These are phyloP conservation scores for Paracanthobrama guichenoti DNA, from an alignment of 2,113 vertebrate genomes.

Conservation along the genomic window DNA sequence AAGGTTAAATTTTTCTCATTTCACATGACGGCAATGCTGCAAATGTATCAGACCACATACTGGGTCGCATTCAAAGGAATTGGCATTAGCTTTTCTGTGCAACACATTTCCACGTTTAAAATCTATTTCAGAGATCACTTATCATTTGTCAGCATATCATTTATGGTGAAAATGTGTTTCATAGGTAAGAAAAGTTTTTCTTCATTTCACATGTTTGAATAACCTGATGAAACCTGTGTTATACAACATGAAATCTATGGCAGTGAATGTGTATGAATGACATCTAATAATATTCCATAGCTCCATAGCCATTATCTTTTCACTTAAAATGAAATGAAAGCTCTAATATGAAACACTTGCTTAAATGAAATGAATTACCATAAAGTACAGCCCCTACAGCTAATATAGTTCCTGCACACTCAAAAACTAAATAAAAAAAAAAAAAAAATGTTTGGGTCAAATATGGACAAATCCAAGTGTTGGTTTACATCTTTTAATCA, in stretches of 20 bases:
- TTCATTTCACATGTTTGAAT: not conserved
- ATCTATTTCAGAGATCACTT: slow-evolving; percentile 29
- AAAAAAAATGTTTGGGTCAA: too few species aligned
- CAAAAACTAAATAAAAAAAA: too few species aligned
- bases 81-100: slow-evolving; percentile 7
- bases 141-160: slow-evolving; percentile 22
- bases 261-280: not conserved
- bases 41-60: slow-evolving; percentile 26
- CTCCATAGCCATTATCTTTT: slow-evolving; percentile 20
- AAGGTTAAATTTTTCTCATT: slow-evolving; percentile 8
- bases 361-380: not conserved
- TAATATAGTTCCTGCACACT: not conserved
- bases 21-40: not conserved
- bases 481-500: too few species aligned
- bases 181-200: not conserved
- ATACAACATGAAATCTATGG: not conserved
- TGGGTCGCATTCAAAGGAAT: not conserved
- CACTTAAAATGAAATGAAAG: slow-evolving; percentile 39
- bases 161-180: slow-evolving; percentile 26
- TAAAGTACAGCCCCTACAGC: not conserved
- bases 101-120: slow-evolving; percentile 5
- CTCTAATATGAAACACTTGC: slow-evolving; percentile 3
- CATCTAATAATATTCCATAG: slow-evolving; percentile 19
- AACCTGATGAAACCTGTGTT: not conserved
- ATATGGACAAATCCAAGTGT: too few species aligned